Base-by-base conservation (phyloP, 2,888 invertebrate genomes). In the Muschampia plurimacula region DNA sequence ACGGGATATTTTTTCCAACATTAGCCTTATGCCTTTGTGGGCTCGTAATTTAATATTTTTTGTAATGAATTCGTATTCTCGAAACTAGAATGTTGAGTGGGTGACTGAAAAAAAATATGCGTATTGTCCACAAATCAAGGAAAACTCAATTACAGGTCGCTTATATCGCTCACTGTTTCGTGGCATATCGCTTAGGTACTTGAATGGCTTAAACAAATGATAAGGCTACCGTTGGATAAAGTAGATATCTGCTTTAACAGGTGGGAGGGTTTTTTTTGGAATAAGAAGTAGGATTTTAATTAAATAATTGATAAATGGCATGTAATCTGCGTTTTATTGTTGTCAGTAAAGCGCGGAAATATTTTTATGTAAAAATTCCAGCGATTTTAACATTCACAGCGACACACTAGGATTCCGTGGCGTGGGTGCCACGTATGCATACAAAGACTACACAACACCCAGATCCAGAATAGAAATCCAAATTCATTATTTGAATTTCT, bases 1-100 rank as follows among this genome's bases (percentile, higher is more conserved):
- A 91, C 93, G 93, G 93, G 87, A 86, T 83, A 81, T 92, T 92
- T 90, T 90, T 84, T 79, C 77, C 77, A 77, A 81, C 83, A 83
- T 86, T 86, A 88, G 83, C 84, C 84, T 86, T 85, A 86, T 82
- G 84, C 84, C 84, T 91, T 92, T 92, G 90, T 89, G 82, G 79
- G 81, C 80, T 81, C 82, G 93, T 93, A 93, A 94, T 93, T 91
- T 92, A 92, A 94, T 93, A 91, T 91, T 92, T 92, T 93, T 92
- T 93, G 86, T 89, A 85, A 84, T 84, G 80, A 85, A 83, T 49
- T 49, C n/a, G 49, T 49, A 49, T 85, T 84, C 83, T 85, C 81
- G 83, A 84, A 82, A 79, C 83, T 85, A 81, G 83, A 84, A 82
- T 79, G 79, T 84, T 82, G 85, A 86, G 88, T 88, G 87, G 86